These are phyloP conservation scores for Schizaphis graminum DNA, from an alignment of 2,888 invertebrate genomes.

Conservation along the genomic window DNA sequence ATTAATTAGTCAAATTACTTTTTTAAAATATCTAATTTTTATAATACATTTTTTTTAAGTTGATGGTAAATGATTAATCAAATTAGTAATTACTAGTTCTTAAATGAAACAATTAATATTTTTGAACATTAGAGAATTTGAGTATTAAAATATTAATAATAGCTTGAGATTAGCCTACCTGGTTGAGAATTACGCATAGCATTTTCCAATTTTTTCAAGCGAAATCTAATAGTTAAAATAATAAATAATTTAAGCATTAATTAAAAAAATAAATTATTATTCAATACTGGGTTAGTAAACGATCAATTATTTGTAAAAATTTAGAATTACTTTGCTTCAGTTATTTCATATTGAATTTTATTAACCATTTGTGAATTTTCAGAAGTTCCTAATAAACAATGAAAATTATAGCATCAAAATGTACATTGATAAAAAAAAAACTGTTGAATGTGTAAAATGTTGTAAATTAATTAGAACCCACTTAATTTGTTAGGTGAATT, in stretches of 20 bases:
- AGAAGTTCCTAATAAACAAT: conserved; percentile 16
- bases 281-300: not conserved
- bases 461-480: not conserved
- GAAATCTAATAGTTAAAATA: conserved; percentile 49
- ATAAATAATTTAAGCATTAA: conserved; percentile 38
- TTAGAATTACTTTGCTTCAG: conserved; percentile 48
- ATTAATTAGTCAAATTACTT: not conserved
- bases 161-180: conserved; percentile 42
- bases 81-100: not conserved
- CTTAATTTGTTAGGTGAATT: conserved; percentile 47
- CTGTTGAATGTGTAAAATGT: not conserved
- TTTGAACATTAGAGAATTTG: not conserved
- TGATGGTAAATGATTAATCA: not conserved
- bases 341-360: conserved; percentile 52
- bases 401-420: not conserved
- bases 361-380: conserved; percentile 43
- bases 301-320: not conserved
- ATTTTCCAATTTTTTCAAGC: conserved; percentile 59
- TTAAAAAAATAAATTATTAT: not conserved
- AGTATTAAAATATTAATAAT: not conserved
- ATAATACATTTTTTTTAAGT: not conserved
- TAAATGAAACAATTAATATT: not conserved
- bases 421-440: not conserved
- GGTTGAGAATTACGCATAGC: conserved; percentile 46
- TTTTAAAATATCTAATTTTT: not conserved